Conservation (phyloP, 2,888 invertebrate species). For the Ametastegia equiseti region DNA sequence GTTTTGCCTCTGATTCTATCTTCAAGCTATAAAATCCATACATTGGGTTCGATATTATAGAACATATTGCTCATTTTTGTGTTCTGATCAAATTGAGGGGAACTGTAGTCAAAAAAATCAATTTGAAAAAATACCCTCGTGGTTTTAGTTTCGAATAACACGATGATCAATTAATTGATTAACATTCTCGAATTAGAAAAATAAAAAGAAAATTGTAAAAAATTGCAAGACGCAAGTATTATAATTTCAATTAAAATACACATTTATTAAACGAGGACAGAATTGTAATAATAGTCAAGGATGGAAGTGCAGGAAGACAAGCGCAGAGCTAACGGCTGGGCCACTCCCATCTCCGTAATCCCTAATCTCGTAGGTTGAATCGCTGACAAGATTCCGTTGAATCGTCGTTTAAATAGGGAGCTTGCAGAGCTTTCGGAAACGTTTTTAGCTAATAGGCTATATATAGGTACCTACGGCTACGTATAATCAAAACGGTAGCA, state of each 20-base stretch:
- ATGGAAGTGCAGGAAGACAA: background rate
- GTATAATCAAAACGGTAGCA: background rate
- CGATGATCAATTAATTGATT: too few species aligned
- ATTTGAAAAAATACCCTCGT: too few species aligned
- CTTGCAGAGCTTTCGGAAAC: background rate
- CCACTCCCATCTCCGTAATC: constrained; percentile 32
- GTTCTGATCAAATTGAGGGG: too few species aligned
- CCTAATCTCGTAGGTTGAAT: constrained; percentile 40
- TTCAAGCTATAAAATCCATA: too few species aligned
- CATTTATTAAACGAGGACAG: background rate
- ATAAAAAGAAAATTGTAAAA: background rate
- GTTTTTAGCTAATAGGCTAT: background rate
- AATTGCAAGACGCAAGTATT: background rate
- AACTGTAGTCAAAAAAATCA: too few species aligned
- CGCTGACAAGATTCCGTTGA: constrained; percentile 24
- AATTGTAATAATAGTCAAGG: background rate
- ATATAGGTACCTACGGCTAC: too few species aligned
- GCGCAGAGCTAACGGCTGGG: constrained; percentile 11
- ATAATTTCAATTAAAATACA: background rate
- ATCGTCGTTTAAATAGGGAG: constrained; percentile 31
- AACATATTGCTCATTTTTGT: too few species aligned
- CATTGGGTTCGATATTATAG: too few species aligned
- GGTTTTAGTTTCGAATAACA: too few species aligned
- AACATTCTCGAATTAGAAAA: too few species aligned
- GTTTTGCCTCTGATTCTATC: too few species aligned